These are phyloP conservation scores for Oncopodura yosiiana DNA, from an alignment of 1,140 invertebrate genomes.

Conservation along the genomic window DNA sequence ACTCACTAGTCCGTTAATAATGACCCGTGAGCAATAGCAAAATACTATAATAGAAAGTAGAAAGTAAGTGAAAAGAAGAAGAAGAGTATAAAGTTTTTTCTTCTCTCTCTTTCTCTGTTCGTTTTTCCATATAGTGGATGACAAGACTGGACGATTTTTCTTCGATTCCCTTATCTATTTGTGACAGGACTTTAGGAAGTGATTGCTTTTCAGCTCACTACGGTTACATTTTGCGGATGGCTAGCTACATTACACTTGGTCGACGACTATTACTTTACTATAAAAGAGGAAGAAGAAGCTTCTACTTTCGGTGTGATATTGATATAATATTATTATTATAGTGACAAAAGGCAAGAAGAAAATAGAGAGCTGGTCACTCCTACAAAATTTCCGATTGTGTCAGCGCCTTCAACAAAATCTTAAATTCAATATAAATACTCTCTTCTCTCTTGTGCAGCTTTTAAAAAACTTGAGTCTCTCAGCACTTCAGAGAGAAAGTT, in stretches of 20 bases:
- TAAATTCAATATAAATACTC: constrained; percentile 19
- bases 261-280: neutral
- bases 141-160: constrained; percentile 36
- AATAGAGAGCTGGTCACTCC: constrained; percentile 5
- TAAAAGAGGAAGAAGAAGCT: neutral
- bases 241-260: constrained; percentile 9
- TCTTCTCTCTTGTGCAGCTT: neutral
- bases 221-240: constrained; percentile 23
- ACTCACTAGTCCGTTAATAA: constrained; percentile 35
- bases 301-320: neutral
- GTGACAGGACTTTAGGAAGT: constrained; percentile 33
- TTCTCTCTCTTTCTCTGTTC: too few relatives aligned
- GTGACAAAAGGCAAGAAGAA: neutral
- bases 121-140: too few relatives aligned
- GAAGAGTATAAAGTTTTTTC: constrained; percentile 29
- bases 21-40: too few relatives aligned
- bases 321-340: too few relatives aligned
- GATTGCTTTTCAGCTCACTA: constrained; percentile 29
- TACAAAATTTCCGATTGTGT: constrained; percentile 19
- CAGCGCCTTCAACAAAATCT: constrained; percentile 27
- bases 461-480: neutral
- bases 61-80: neutral
- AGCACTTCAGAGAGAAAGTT: too few relatives aligned
- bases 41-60: too few relatives aligned
- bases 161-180: constrained; percentile 35